Evolutionary conservation across 2,113 vertebrate species (phyloP).

Genomic region (Corydoras maculifer): DNA sequence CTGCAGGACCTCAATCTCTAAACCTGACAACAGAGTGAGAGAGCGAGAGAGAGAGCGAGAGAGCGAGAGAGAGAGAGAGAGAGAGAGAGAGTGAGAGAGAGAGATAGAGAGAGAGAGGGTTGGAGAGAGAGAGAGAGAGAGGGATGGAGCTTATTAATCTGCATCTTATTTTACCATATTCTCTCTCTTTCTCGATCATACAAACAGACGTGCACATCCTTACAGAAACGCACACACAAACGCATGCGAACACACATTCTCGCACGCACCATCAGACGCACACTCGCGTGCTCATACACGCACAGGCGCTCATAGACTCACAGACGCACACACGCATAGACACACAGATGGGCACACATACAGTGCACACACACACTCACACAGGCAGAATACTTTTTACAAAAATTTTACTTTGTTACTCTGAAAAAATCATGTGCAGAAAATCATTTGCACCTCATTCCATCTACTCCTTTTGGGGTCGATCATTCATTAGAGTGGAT

Average conservation of each 20-base stretch:
- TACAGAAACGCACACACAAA: neutral
- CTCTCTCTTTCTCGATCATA: neutral
- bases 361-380: constrained; percentile 2
- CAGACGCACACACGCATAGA: neutral
- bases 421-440: no score
- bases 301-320: neutral
- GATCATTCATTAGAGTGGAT: no score
- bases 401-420: no score
- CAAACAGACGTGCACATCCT: no score
- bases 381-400: neutral
- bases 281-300: neutral
- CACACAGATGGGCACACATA: neutral
- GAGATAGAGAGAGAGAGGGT: neutral
- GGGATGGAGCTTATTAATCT: neutral
- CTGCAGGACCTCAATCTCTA: no score
- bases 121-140: neutral
- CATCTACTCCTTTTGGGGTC: no score
- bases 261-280: constrained; percentile 12
- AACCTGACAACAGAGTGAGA: neutral
- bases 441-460: no score
- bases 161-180: neutral
- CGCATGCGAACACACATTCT: neutral
- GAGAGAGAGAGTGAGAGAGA: neutral
- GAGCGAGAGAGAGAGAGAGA: no score
- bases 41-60: neutral